Evolutionary conservation across 2,797 vertebrate genomes (phyloP), one percentile per base, ranked within the genome.

Genomic region (Melopsittacus undulatus): DNA sequence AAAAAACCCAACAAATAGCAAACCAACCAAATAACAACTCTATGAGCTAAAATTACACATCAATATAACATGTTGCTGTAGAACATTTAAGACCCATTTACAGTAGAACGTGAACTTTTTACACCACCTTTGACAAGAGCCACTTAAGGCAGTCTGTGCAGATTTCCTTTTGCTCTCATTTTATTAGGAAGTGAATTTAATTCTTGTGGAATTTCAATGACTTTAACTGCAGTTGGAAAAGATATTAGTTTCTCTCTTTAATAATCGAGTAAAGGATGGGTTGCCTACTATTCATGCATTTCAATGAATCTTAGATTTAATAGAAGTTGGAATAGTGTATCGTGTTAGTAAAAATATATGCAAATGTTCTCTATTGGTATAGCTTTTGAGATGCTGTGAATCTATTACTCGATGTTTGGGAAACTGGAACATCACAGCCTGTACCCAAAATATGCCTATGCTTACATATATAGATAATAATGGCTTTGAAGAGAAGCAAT

Each of bases 401-500:
- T 66, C 4, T 48, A 4, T 40, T 66, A 36, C 43, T 56, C 23
- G 16, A 21, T 48, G 4, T 42, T 70, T 74, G 51, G 21, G 8
- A 30, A 84, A 46, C 0, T 7, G 48, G 20, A 46, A 4, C 73
- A 52, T 52, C 19, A 4, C 26, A 77, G 46, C 30, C 21, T 70
- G 6, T 68, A 29, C 26, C 23, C 16, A 11, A 51, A 59, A 10
- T 49, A 36, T 17, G 7, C 15, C 1, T 59, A 5, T 51, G 23
- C 9, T 68, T 67, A 26, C 0, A 4, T 8, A 4, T 9, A 11
- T 5, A 52, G 20, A 46, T 18, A 56, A 5, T 68, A 69, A 43
- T 1, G 4, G n/a, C n/a, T 46, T 84, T 75, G 15, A 61, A 32
- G 32, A 46, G 38, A 69, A 72, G 7, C 22, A 13, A 4, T 64